Base-by-base conservation (phyloP, 1,140 invertebrate species). In the Sycophaga agraensis region DNA sequence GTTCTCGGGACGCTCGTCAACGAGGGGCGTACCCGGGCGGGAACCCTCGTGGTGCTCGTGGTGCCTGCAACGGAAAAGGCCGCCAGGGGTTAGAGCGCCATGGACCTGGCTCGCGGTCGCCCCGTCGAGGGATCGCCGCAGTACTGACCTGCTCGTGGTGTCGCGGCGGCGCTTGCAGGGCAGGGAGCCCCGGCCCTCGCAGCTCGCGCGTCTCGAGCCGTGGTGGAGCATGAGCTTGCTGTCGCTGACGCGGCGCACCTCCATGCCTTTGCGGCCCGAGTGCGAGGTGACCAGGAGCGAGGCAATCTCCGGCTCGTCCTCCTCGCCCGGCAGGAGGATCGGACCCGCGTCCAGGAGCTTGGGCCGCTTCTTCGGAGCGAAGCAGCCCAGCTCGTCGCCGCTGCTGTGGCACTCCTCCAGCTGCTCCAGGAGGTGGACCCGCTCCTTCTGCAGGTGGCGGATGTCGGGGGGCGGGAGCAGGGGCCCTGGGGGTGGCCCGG, bases 1-100 rank as follows among this genome's bases (percentile, higher is more conserved):
- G 67, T 89, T 89, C 69, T 92, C 91, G 1, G 90, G 91, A 35
- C 88, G 80, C 70, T 94, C 92, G 76, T 93, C 91, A 65, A 90
- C 90, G 17, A 93, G 78, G 9, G 92, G 91, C 6, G 91, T 93
- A 9, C 91, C 91, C 5, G 91, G 90, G 54, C 91, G 77, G 3
- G 89, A 91, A 42, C 86, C 86, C 9, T 84, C 84, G n/a, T 82
- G 76, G 59, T 83, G 82, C 35, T 84, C 84, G 64, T 84, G 82
- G 59, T 79, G 75, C 61, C 78, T 77, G 45, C 14, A 56, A 56
- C 17, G 1, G 12, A 31, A 11, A 31, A 31, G n/a, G n/a, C n/a
- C n/a, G n/a, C n/a, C n/a, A n/a, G n/a, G n/a, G n/a, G n/a, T n/a
- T n/a, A n/a, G n/a, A n/a, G n/a, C n/a, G n/a, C n/a, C n/a, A n/a